Base-by-base conservation (phyloP, 1,140 invertebrate species). In the Lucilia sericata region DNA sequence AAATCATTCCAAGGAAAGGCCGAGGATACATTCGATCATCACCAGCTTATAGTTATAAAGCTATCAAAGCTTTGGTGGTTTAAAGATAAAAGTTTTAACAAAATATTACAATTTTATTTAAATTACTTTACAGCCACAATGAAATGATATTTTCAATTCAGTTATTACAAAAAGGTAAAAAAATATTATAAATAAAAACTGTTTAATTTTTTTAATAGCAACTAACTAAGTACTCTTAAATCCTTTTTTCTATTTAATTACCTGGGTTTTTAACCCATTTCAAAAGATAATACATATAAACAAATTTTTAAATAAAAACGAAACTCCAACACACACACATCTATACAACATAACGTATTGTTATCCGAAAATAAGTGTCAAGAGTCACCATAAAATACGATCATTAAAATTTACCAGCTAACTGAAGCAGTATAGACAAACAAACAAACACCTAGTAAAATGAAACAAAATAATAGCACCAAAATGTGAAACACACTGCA, bases 341-440 rank as follows among this genome's bases (percentile, higher is more conserved):
- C 5, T 19, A 65, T 5, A 65, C 60, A 65, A 30, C n/a, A 65
- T 70, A 21, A 70, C 65, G 65, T 9, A 70, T 70, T 70, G 65
- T 25, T 70, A 70, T 70, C 65, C 65, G 65, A 70, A 70, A 70
- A 70, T 70, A n/a, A 70, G 65, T 70, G 65, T 70, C 65, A 70
- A 70, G 65, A 70, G 65, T n/a, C 65, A 70, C 65, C 21, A 70
- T 70, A 70, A 70, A 70, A 70, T 70, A 70, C 65, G 65, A 70
- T 70, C 65, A 70, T 70, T 70, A 70, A 70, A 70, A 70, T 70
- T n/a, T 70, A 70, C 65, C 65, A 25, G 4, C 3, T 17, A 55
- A 55, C 51, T 12, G 14, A 17, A 55, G 51, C 8, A 55, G 12
- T 10, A 42, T 42, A 42, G 7, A 42, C 42, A 42, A 7, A 42